Base-by-base conservation (phyloP, 2,888 invertebrate species). In the Catonia carolina region DNA sequence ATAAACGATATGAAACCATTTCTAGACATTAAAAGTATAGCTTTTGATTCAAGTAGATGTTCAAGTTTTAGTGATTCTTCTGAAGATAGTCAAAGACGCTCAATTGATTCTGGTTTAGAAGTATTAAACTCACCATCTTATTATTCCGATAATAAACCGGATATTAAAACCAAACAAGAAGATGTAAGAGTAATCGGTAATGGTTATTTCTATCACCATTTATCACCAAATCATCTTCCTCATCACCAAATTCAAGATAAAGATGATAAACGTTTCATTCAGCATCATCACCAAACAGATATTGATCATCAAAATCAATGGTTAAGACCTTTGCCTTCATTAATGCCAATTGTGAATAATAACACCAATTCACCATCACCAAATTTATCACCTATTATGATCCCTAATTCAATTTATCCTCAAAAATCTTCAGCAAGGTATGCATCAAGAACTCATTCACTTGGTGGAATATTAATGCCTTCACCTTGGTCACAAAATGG, bases 401-500 rank as follows among this genome's bases (percentile, higher is more conserved):
- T n/a, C n/a, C n/a, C n/a, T n/a, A n/a, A n/a, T n/a, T 6, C 27
- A 27, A 27, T 27, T 27, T 27, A 27, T 27, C n/a, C n/a, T n/a
- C n/a, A n/a, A n/a, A n/a, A n/a, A n/a, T 36, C 53, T 12, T 37
- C 33, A 14, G 12, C 27, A 17, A 18, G 15, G 36, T 39, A 39
- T 15, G 15, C 35, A 7, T 53, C 47, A 20, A 53, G 45, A 15
- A 51, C 50, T 20, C 53, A 53, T 22, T 47, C 59, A 1, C 55
- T 58, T 10, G 64, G 59, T 1, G 61, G 65, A 6, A 66, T 66
- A 50, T 59, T 66, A 36, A 66, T 65, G 7, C 66, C 66, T 0
- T 64, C 65, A 6, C 66, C 66, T 1, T 66, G 66, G 66, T 60
- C 64, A 1, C 64, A 64, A 50, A 58, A 61, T 48, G 50, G 58